phyloP scores from a whole-genome alignment of 2,888 invertebrate species.

The Lepidochrysops patricia region DNA sequence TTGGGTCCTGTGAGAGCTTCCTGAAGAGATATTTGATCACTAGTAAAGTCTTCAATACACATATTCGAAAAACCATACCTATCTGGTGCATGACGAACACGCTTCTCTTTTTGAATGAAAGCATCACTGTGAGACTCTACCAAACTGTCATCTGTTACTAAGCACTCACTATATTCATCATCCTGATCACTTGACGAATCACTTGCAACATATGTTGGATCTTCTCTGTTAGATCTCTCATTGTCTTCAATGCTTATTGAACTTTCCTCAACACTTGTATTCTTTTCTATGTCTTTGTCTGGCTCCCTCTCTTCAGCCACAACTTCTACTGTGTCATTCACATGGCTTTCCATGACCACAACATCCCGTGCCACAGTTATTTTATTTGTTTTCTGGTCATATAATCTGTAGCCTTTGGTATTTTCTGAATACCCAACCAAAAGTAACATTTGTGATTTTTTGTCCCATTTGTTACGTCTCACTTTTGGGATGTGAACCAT shows the following conservation, averaged over 20 bases:
- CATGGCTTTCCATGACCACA: conserved; percentile 1
- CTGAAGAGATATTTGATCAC: too few species aligned
- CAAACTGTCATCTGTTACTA: not conserved
- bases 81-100: not conserved
- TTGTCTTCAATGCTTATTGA: not conserved
- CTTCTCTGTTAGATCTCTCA: not conserved
- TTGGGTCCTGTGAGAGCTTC: conserved; percentile 22
- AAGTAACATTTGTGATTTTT: too few species aligned
- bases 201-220: conserved; percentile 5
- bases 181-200: conserved; percentile 7
- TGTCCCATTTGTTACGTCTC: too few species aligned
- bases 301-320: conserved; percentile 11
- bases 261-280: not conserved
- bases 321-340: conserved; percentile 9
- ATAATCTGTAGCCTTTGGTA: conserved; percentile 8
- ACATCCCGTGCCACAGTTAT: conserved; percentile 7
- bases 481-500: too few species aligned
- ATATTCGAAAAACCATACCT: not conserved
- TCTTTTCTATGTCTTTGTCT: not conserved
- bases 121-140: not conserved
- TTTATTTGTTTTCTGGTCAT: conserved; percentile 4
- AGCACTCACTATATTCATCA: conserved; percentile 8
- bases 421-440: not conserved
- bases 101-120: not conserved
- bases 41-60: too few species aligned